Evolutionary conservation across 2,113 vertebrate species (phyloP), one percentile per base, ranked within the genome.

Genomic region (Carassius gibelio): DNA sequence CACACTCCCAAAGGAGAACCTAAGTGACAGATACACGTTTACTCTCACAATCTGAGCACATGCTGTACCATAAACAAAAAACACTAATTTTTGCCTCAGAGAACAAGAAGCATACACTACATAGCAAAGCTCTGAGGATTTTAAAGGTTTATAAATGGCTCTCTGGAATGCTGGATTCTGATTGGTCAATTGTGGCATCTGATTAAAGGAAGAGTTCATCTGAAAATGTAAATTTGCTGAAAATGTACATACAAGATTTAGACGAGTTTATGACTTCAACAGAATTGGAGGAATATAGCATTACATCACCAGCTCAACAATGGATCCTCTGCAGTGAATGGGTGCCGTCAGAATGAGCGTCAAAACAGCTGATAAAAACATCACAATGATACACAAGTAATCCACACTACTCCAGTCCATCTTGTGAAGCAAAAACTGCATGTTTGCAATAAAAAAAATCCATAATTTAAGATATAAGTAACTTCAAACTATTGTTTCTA

Each of bases 1-100:
- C 89, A 75, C 59, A 26, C 72, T 82, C 74, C 23, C 23, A n/a
- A 26, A 64, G 57, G 48, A 89, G 87, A 81, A 89, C 55, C 45
- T 23, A 78, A 30, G 36, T 15, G 42, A 23, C 21, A 57, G n/a
- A 11, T 36, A 38, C 42, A 76, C 30, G 23, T 74, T 59, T 75
- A 61, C 79, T 9, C 38, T 21, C 42, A 36, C 71, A 42, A 48
- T 42, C 8, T 30, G 13, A 42, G 38, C 9, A 26, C 8, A 52
- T n/a, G 42, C 61, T 21, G 5, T 69, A 7, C 23, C 1, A 74
- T 14, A 45, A 74, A 62, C 42, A n/a, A 61, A 62, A 86, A 83
- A 85, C 59, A 87, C 38, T 3, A 0, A 86, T 23, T 75, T 75
- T 48, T 52, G 50, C 14, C 50, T 15, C 50, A 52, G 50, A 52